Percentiles rank a stretch among this genome's conserved stretches.
Evolutionary conservation across 2,113 vertebrate species (phyloP).

Genomic region (Ceyx cyanopectus): DNA sequence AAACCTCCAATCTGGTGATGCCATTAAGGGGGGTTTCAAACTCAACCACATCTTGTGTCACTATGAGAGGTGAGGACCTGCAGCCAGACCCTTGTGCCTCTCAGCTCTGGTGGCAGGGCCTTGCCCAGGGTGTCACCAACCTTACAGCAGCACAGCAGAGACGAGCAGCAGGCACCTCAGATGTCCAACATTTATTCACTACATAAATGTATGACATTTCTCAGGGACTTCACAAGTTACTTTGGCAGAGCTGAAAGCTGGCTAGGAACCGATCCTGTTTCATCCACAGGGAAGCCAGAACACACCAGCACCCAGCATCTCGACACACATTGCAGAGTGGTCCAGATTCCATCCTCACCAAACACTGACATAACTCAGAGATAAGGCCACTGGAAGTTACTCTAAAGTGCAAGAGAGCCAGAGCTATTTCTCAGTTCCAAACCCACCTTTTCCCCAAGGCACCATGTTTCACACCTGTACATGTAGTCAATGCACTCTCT

Average conservation of each 20-base stretch:
- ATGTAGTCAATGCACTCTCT: neutral
- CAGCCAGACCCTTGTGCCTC: neutral
- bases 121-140: neutral
- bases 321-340: neutral
- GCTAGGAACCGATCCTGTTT: neutral
- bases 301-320: neutral
- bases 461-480: neutral
- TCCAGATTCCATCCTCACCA: neutral
- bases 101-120: fast-evolving
- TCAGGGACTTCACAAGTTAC: neutral
- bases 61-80: neutral
- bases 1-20: neutral
- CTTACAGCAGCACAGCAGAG: neutral
- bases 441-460: slow-evolving; percentile 20
- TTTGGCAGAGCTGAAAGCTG: slow-evolving; percentile 54
- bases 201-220: slow-evolving; percentile 23
- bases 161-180: neutral
- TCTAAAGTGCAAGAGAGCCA: slow-evolving; percentile 2
- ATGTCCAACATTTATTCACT: slow-evolving; percentile 46
- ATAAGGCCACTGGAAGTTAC: slow-evolving; percentile 42
- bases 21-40: neutral
- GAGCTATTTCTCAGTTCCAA: neutral
- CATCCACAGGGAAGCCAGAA: neutral
- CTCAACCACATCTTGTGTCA: neutral
- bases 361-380: neutral